Conservation (phyloP, 2,888 invertebrate genomes). For the Conchocele bisecta region DNA sequence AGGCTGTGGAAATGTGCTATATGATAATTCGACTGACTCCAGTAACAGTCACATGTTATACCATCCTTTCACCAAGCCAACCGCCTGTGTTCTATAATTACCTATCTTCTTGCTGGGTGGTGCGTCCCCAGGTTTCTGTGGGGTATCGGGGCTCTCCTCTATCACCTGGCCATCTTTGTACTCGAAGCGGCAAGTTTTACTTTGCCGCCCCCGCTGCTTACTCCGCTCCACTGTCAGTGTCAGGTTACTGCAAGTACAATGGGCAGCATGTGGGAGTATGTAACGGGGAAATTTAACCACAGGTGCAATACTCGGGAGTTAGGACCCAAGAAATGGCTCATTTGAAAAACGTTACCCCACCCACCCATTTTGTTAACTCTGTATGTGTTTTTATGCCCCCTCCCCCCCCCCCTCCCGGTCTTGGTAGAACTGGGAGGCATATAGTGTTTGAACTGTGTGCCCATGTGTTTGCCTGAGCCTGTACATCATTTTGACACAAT, state of each 20-base stretch:
- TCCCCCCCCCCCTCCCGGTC: too few relatives aligned
- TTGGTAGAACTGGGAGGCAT: too few relatives aligned
- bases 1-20: too few relatives aligned
- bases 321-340: not conserved
- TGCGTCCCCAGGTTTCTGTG: not conserved
- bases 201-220: constrained; percentile 49
- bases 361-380: not conserved
- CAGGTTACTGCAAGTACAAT: constrained; percentile 52
- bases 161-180: constrained; percentile 66
- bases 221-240: constrained; percentile 54
- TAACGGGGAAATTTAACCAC: not conserved
- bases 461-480: too few relatives aligned
- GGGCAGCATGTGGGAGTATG: too few relatives aligned
- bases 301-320: not conserved
- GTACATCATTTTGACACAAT: too few relatives aligned
- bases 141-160: constrained; percentile 48
- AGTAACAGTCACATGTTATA: too few relatives aligned
- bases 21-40: too few relatives aligned
- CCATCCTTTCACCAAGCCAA: too few relatives aligned
- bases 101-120: constrained; percentile 56
- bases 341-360: too few relatives aligned
- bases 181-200: constrained; percentile 49
- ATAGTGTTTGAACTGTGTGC: too few relatives aligned
- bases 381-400: not conserved
- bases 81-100: too few relatives aligned